phyloP scores from a whole-genome alignment of 2,888 invertebrate species.

The Copidosoma aretas region DNA sequence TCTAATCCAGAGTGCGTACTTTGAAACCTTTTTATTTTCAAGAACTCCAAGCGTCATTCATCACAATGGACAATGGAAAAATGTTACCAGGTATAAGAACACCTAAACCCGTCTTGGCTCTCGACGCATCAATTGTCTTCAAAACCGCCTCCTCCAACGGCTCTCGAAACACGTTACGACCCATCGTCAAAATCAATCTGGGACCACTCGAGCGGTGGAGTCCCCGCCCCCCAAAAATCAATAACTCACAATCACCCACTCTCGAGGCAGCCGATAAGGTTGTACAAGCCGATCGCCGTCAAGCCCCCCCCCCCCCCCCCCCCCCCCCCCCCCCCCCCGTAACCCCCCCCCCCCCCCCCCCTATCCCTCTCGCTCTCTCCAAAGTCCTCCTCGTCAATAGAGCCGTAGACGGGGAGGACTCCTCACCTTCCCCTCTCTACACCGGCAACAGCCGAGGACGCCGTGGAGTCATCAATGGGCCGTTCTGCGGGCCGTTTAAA shows the following conservation, averaged over 20 bases:
- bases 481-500: slow-evolving; percentile 33
- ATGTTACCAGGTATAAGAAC: no score
- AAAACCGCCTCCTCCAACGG: no score
- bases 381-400: slow-evolving; percentile 28
- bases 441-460: neutral
- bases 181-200: slow-evolving; percentile 28
- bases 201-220: neutral
- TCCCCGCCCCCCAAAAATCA: slow-evolving; percentile 20
- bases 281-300: slow-evolving; percentile 16
- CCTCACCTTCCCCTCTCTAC: neutral
- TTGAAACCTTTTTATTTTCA: no score
- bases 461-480: slow-evolving; percentile 29
- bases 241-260: slow-evolving; percentile 35
- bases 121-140: neutral
- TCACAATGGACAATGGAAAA: no score
- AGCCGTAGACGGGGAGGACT: slow-evolving; percentile 27
- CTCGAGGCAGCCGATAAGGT: slow-evolving; percentile 26
- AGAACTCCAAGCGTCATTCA: no score
- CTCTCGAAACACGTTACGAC: neutral
- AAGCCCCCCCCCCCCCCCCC: slow-evolving; percentile 32
- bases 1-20: no score
- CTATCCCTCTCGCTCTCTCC: slow-evolving; percentile 33
- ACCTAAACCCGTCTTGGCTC: no score
- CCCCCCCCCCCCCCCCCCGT: slow-evolving; percentile 30
- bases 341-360: no score